Conservation (phyloP, 2,888 invertebrate species). For the Agrotis exclamationis region DNA sequence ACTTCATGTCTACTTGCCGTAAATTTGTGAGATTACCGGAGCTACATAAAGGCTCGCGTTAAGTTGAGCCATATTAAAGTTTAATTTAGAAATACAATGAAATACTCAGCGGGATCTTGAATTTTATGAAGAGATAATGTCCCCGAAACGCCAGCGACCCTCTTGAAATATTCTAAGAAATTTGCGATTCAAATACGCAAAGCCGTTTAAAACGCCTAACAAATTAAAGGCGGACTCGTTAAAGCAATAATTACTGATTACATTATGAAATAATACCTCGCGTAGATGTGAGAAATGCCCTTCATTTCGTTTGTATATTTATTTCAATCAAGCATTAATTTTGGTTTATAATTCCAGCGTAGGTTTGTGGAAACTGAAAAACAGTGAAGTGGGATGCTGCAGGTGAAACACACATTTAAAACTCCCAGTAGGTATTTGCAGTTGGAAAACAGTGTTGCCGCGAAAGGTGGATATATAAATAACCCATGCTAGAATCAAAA, state of each 20-base stretch:
- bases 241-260: conserved; percentile 90
- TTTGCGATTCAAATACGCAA: conserved; percentile 91
- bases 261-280: conserved; percentile 86
- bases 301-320: conserved; percentile 50
- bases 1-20: conserved; percentile 39
- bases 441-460: conserved; percentile 49
- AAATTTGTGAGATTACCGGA: conserved; percentile 60
- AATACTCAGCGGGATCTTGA: conserved; percentile 88
- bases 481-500: conserved; percentile 59
- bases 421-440: conserved; percentile 37
- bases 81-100: conserved; percentile 86
- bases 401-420: conserved; percentile 29
- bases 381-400: conserved; percentile 25
- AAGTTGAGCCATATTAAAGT: conserved; percentile 75
- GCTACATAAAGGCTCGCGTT: conserved; percentile 65
- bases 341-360: conserved; percentile 20
- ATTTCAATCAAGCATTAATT: conserved; percentile 46
- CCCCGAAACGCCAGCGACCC: conserved; percentile 88
- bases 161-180: conserved; percentile 90
- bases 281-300: conserved; percentile 67
- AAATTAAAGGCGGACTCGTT: conserved; percentile 91
- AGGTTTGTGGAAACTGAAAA: conserved; percentile 31
- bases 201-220: conserved; percentile 91
- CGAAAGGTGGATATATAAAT: conserved; percentile 55
- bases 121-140: conserved; percentile 91